Evolutionary conservation across 2,888 invertebrate genomes (phyloP), one percentile per base, ranked within the genome.

Genomic region (Lamellibrachia columna): DNA sequence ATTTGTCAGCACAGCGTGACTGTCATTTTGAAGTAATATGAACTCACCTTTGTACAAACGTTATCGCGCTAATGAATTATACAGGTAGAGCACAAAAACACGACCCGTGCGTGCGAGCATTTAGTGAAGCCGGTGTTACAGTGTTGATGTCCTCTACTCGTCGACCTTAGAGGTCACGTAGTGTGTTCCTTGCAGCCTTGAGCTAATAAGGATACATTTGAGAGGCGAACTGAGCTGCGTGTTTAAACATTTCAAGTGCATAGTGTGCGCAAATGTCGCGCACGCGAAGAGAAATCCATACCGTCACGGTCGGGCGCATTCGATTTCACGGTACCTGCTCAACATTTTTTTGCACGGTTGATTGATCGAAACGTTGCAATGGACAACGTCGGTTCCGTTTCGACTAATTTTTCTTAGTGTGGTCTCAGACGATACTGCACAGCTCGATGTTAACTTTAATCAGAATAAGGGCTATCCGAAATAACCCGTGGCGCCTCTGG

Each of bases 281-380:
- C 75, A 22, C 75, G 15, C n/a, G 75, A 75, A 75, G 75, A 75
- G 75, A 75, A 75, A 75, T 75, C 75, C 75, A 75, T 75, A 75
- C 75, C 75, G 22, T 22, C 15, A 22, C 75, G 75, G 75, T 22
- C 75, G 22, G 22, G 6, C 22, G 15, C 4, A n/a, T 15, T 4
- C 75, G 75, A 22, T n/a, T 22, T 22, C 22, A 22, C 75, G 75
- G 22, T 75, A 75, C 22, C 22, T 22, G 75, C 22, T 75, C n/a
- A 15, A 75, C 15, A 75, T 22, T n/a, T n/a, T 15, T n/a, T 75
- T 75, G 75, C n/a, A 22, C 15, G 15, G 75, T 40, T 75, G 75
- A 75, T 75, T 75, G 75, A 75, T 75, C n/a, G 75, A 75, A n/a
- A 6, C 75, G 15, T 75, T 75, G 75, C 75, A 75, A 75, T 75